These are phyloP conservation scores for Erebia epiphron DNA, from an alignment of 2,888 invertebrate genomes.

Conservation along the genomic window DNA sequence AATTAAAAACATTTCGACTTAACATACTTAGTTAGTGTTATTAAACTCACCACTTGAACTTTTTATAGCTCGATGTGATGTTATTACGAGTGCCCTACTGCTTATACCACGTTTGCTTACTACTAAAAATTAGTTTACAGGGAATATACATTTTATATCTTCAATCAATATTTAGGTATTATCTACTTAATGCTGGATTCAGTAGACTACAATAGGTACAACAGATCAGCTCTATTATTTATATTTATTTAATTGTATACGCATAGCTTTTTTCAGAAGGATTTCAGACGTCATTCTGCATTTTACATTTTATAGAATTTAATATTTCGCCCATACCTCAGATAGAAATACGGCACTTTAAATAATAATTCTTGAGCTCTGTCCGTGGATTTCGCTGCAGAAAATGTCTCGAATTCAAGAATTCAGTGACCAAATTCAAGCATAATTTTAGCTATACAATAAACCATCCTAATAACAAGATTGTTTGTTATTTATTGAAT, in stretches of 20 bases:
- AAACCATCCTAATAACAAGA: neutral
- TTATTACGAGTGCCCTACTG: neutral
- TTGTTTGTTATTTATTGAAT: neutral
- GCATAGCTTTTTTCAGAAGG: neutral
- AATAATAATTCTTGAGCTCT: neutral
- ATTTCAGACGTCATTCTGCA: neutral
- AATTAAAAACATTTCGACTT: neutral
- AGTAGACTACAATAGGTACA: neutral
- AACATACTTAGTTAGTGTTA: too few relatives aligned
- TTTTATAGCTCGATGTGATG: neutral
- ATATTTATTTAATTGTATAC: neutral
- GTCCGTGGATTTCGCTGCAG: constrained; percentile 1
- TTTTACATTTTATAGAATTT: constrained; percentile 12
- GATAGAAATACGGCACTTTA: neutral
- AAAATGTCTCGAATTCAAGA: constrained; percentile 13
- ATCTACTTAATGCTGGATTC: too few relatives aligned
- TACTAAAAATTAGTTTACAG: neutral
- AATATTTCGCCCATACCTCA: constrained; percentile 5
- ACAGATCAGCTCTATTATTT: neutral
- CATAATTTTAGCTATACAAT: neutral
- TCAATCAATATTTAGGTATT: too few relatives aligned
- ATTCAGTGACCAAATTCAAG: neutral
- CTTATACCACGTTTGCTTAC: neutral
- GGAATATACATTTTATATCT: constrained; percentile 5
- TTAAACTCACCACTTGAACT: neutral